phyloP scores from a whole-genome alignment of 2,113 vertebrate genomes.

The Etheostoma spectabile region DNA sequence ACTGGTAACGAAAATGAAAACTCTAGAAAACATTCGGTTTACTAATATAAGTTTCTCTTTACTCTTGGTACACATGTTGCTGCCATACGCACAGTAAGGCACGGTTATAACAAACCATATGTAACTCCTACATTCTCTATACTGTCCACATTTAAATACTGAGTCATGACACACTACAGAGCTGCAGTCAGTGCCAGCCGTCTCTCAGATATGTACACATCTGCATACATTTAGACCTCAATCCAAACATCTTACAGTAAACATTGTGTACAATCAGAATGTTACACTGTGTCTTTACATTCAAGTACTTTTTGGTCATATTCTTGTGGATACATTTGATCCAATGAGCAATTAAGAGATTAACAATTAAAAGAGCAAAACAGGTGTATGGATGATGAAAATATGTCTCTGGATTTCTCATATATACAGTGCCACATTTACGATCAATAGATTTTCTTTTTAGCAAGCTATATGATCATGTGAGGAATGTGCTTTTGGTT shows the following conservation, averaged over 20 bases:
- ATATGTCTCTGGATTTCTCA: conserved; percentile 50
- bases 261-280: conserved; percentile 13
- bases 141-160: conserved; percentile 48
- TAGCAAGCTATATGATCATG: neutral
- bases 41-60: conserved; percentile 54
- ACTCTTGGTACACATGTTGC: conserved; percentile 62
- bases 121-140: conserved; percentile 53
- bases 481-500: conserved; percentile 28
- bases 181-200: conserved; percentile 22
- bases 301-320: conserved; percentile 40
- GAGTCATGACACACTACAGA: conserved; percentile 21
- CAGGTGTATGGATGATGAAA: conserved; percentile 45
- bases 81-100: conserved; percentile 72
- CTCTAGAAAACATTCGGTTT: conserved; percentile 4
- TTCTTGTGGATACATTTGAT: conserved; percentile 3
- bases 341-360: neutral
- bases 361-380: conserved; percentile 25
- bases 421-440: conserved; percentile 26
- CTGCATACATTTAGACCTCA: conserved; percentile 57
- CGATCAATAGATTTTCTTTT: neutral
- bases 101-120: conserved; percentile 63
- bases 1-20: conserved; percentile 38
- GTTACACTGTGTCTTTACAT: conserved; percentile 43
- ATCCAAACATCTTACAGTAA: conserved; percentile 43
- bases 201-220: conserved; percentile 48